Base-by-base conservation (phyloP, 2,113 vertebrate species). In the Chloroceryle aenea region DNA sequence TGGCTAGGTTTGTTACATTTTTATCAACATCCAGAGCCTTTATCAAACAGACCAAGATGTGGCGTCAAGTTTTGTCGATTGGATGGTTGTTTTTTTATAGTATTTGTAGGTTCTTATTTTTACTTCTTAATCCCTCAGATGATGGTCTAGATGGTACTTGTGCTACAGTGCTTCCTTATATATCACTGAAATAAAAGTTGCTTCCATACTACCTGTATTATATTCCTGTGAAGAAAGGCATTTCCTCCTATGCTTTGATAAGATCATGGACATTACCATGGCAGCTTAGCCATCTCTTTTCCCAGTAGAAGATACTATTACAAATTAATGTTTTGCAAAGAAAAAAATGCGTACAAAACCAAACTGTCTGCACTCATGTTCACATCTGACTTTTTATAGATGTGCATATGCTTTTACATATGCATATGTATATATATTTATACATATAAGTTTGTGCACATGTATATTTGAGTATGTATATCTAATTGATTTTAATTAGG, bases 401-500 rank as follows among this genome's bases (percentile, higher is more conserved):
- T 3, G 2, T 61, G 30, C 67, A 62, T 42, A 42, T 26, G 34
- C 34, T 69, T 93, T 63, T 32, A 36, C 40, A 52, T 59, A 53
- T 85, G 56, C 19, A 40, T 85, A 84, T 80, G 29, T 53, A 18
- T 48, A 10, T 68, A n/a, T 26, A 19, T 55, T 9, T 55, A 52
- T 45, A 15, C 67, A 55, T 64, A 68, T 21, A 88, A 43, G 25
- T 71, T 34, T 72, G 69, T 64, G 20, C 66, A 47, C 52, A 95
- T 91, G 77, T 78, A 62, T 95, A 92, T 95, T 73, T 89, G 64
- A 91, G 66, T 73, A 63, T 1, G 3, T 72, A 9, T 87, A 92
- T 91, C 68, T 89, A 61, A 40, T 38, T 83, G 62, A 66, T 82
- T 95, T 95, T 91, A 95, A 96, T 95, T 91, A 90, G 23, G 66